phyloP scores from a whole-genome alignment of 1,140 invertebrate species.

The Lerema accius region DNA sequence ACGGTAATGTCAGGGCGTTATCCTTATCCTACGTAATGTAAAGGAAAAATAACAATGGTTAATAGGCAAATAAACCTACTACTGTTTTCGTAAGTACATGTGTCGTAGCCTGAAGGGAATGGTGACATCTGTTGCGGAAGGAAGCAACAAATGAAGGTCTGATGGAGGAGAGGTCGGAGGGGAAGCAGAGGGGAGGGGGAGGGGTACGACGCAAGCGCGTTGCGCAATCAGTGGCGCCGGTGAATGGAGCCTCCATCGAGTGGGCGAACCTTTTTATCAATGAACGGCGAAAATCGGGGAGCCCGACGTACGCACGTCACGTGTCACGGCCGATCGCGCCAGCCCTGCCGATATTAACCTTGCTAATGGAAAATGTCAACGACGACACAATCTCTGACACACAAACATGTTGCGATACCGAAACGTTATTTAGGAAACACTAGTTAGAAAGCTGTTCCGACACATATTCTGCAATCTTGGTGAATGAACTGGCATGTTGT shows the following conservation, averaged over 20 bases:
- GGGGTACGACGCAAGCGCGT: constrained; percentile 55
- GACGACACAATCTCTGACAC: constrained; percentile 41
- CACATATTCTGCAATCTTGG: not conserved
- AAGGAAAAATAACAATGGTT: no score
- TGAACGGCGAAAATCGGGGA: constrained; percentile 75
- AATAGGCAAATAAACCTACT: no score
- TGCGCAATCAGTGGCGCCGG: constrained; percentile 73
- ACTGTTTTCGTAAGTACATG: constrained; percentile 13
- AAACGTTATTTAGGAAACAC: constrained; percentile 41
- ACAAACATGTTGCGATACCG: constrained; percentile 39
- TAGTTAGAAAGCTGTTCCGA: not conserved
- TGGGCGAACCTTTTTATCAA: constrained; percentile 79
- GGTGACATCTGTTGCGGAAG: constrained; percentile 61
- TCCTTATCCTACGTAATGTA: no score
- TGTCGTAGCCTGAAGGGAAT: constrained; percentile 36
- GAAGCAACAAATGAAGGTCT: constrained; percentile 58
- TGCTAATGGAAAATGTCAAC: constrained; percentile 69
- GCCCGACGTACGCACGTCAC: constrained; percentile 69
- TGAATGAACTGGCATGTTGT: constrained; percentile 2
- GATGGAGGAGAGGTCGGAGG: constrained; percentile 35
- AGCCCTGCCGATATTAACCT: constrained; percentile 50
- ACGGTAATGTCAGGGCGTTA: no score
- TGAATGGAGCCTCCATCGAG: constrained; percentile 71
- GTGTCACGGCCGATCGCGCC: constrained; percentile 67
- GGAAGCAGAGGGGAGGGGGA: constrained; percentile 27